phyloP scores from a whole-genome alignment of 2,888 invertebrate species.

The Melieria omissa region DNA sequence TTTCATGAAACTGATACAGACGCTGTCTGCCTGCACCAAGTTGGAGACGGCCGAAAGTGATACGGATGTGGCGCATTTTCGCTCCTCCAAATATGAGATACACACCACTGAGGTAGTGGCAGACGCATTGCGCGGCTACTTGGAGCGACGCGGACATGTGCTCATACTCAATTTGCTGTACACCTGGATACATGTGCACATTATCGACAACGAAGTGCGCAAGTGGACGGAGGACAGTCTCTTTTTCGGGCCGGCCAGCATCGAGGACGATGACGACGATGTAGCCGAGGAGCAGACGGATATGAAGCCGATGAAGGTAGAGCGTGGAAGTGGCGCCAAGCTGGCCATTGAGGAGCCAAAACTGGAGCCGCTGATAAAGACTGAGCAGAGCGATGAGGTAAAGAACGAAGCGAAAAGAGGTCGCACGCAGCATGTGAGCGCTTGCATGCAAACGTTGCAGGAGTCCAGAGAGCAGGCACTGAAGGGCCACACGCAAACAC shows the following conservation, averaged over 20 bases:
- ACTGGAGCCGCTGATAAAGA: conserved; percentile 52
- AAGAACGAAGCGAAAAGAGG: conserved; percentile 31
- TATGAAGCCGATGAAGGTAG: conserved; percentile 34
- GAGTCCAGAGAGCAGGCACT: conserved; percentile 49
- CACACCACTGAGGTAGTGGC: conserved; percentile 76
- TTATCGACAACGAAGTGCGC: conserved; percentile 66
- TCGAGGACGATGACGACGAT: conserved; percentile 48
- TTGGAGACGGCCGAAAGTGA: conserved; percentile 61
- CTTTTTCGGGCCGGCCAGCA: conserved; percentile 45
- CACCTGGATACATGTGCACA: conserved; percentile 74
- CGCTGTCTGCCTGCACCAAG: conserved; percentile 59
- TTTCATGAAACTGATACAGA: conserved; percentile 64
- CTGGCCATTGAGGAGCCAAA: conserved; percentile 49
- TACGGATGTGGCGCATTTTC: conserved; percentile 65
- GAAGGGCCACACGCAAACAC: conserved; percentile 51
- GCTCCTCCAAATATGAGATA: conserved; percentile 79
- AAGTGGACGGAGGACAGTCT: conserved; percentile 56
- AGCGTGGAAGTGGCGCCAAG: conserved; percentile 41
- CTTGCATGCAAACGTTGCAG: conserved; percentile 50
- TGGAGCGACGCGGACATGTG: conserved; percentile 77
- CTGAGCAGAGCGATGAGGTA: conserved; percentile 43
- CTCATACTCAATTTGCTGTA: conserved; percentile 76
- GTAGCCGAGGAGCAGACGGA: conserved; percentile 26
- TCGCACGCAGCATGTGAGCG: conserved; percentile 44
- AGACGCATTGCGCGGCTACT: conserved; percentile 72